These are phyloP conservation scores for Peromyscus attwateri DNA, from an alignment of 2,797 vertebrate genomes.

Conservation along the genomic window DNA sequence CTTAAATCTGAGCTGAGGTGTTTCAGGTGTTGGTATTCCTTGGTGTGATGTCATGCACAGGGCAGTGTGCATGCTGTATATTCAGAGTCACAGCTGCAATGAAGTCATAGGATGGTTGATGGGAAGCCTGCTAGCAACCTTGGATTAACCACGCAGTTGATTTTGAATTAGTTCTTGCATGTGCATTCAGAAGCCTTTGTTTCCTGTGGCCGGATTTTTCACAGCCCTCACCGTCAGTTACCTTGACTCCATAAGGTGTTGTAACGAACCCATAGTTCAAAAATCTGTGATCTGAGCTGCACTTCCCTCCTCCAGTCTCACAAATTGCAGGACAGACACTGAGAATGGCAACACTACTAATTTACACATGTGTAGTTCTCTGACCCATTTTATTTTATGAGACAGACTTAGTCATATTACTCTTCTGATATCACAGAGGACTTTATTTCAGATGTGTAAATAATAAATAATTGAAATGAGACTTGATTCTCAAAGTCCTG, in stretches of 20 bases:
- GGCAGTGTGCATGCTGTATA: background rate
- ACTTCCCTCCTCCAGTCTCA: background rate
- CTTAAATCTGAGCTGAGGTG: background rate
- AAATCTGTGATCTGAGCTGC: background rate
- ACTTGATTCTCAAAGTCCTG: background rate
- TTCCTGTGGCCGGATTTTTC: background rate
- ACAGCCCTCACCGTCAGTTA: background rate
- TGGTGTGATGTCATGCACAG: background rate
- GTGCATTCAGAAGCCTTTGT: background rate
- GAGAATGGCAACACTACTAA: background rate
- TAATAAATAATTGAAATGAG: background rate
- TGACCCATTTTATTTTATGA: background rate
- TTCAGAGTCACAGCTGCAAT: background rate
- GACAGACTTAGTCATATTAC: background rate
- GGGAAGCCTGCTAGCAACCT: background rate
- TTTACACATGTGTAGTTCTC: background rate
- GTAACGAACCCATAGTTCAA: background rate
- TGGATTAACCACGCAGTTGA: background rate
- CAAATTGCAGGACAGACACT: background rate
- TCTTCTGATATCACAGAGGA: background rate
- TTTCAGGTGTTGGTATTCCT: background rate
- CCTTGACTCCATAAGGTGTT: background rate
- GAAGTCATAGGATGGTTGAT: background rate
- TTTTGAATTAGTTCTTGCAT: background rate
- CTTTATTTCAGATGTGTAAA: background rate